Percentiles rank a stretch among this genome's conserved stretches.
phyloP scores from a whole-genome alignment of 2,888 invertebrate species.

The Sphaeridia pumilis region DNA sequence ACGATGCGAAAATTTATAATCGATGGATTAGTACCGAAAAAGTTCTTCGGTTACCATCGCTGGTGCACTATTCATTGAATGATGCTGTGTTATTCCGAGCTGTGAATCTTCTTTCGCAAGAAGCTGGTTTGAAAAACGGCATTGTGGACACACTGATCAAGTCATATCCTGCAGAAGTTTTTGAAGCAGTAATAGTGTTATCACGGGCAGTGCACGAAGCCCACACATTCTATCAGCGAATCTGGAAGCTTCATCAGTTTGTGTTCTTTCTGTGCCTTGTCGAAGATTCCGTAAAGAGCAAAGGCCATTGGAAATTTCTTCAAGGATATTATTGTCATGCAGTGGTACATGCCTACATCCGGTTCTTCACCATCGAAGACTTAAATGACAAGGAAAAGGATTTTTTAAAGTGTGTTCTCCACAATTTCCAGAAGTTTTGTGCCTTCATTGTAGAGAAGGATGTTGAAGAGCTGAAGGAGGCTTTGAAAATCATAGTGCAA shows the following conservation, averaged over 20 bases:
- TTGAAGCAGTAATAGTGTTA: slow-evolving; percentile 22
- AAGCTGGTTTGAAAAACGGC: neutral
- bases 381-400: neutral
- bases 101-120: neutral
- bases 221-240: slow-evolving; percentile 14
- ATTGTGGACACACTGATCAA: neutral
- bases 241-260: slow-evolving; percentile 31
- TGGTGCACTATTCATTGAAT: neutral
- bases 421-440: neutral
- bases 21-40: neutral
- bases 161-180: slow-evolving; percentile 1
- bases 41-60: neutral
- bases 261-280: slow-evolving; percentile 25
- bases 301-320: neutral
- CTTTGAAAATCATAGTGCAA: slow-evolving; percentile 46
- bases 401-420: slow-evolving; percentile 5
- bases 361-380: slow-evolving; percentile 16
- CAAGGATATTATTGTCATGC: slow-evolving; percentile 24
- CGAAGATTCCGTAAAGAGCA: slow-evolving; percentile 14
- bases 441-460: neutral
- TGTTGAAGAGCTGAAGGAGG: slow-evolving; percentile 42
- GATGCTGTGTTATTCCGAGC: neutral
- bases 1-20: neutral
- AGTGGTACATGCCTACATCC: slow-evolving; percentile 26
- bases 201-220: slow-evolving; percentile 23